A percentile compares a stretch with the other conserved stretches of the same genome.
These are phyloP conservation scores for Pampus argenteus DNA, from an alignment of 2,797 vertebrate species.

Conservation along the genomic window DNA sequence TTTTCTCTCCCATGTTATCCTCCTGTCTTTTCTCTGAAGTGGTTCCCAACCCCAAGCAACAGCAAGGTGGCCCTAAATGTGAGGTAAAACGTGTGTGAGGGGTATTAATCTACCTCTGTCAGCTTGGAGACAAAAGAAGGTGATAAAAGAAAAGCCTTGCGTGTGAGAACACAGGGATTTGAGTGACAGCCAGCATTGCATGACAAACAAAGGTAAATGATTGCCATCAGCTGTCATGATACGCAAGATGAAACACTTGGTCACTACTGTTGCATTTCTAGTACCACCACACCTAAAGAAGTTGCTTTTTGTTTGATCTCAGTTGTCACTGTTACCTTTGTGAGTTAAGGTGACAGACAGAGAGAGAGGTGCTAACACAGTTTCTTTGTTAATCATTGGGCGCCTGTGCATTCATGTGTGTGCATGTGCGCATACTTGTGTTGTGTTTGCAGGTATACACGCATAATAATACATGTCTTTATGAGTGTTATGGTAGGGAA, in stretches of 20 bases:
- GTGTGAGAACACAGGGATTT: slow-evolving; percentile 58
- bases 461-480: not conserved
- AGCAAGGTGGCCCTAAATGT: slow-evolving; percentile 55
- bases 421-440: slow-evolving; percentile 29
- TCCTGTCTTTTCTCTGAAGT: slow-evolving; percentile 60
- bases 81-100: slow-evolving; percentile 42
- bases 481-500: not conserved
- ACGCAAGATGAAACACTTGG: slow-evolving; percentile 65
- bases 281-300: slow-evolving; percentile 54
- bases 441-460: not conserved
- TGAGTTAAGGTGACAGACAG: slow-evolving; percentile 30
- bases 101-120: slow-evolving; percentile 59
- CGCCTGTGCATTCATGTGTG: slow-evolving; percentile 17
- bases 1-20: slow-evolving; percentile 69
- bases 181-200: slow-evolving; percentile 50
- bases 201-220: slow-evolving; percentile 67
- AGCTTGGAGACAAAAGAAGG: slow-evolving; percentile 55
- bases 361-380: slow-evolving; percentile 1
- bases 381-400: slow-evolving; percentile 17
- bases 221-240: slow-evolving; percentile 70
- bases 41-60: slow-evolving; percentile 60
- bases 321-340: slow-evolving; percentile 45
- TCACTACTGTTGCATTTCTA: slow-evolving; percentile 37
- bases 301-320: slow-evolving; percentile 53
- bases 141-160: slow-evolving; percentile 52